These are phyloP conservation scores for Aselliscus stoliczkanus DNA, from an alignment of 2,797 vertebrate species.

Conservation along the genomic window DNA sequence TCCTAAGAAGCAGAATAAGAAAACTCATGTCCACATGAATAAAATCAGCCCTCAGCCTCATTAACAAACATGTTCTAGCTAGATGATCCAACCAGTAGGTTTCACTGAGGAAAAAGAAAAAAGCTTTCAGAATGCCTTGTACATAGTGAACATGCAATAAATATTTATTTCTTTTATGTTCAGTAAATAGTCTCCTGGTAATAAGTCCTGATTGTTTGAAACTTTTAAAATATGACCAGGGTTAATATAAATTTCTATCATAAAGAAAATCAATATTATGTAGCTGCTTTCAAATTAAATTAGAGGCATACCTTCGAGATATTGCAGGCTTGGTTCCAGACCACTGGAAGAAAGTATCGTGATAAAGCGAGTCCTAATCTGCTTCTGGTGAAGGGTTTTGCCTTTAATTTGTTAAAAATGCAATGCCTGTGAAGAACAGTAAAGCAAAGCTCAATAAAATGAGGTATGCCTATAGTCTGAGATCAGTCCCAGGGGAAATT, in stretches of 20 bases:
- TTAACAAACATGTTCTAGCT: neutral
- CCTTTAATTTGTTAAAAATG: neutral
- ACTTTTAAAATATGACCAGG: neutral
- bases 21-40: neutral
- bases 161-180: neutral
- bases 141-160: neutral
- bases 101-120: neutral
- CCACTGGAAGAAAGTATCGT: neutral
- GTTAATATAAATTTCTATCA: neutral
- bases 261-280: neutral
- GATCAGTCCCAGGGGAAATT: neutral
- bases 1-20: neutral
- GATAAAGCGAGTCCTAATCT: neutral
- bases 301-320: neutral
- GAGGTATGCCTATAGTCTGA: neutral
- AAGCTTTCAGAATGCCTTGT: neutral
- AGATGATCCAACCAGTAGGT: neutral
- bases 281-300: slow-evolving; percentile 27
- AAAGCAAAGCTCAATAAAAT: neutral
- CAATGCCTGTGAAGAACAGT: neutral
- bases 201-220: neutral
- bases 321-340: neutral
- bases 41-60: neutral
- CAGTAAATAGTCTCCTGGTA: neutral
- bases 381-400: neutral